Percentiles rank a stretch among this genome's conserved stretches.
Conservation (phyloP, 2,888 invertebrate species). For the Ommatoiulus sabulosus region DNA sequence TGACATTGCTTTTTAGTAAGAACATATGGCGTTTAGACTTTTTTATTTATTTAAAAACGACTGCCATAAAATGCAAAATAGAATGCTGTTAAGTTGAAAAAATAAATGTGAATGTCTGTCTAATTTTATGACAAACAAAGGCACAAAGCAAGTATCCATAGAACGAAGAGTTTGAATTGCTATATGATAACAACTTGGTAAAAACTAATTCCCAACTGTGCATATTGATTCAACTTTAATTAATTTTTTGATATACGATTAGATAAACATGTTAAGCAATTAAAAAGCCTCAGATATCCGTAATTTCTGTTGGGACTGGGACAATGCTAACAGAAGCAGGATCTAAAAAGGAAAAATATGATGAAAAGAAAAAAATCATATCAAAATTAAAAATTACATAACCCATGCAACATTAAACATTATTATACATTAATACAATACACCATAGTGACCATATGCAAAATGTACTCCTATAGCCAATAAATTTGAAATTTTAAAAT, state of each 20-base stretch:
- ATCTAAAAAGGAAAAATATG: conserved; percentile 44
- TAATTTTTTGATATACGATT: not conserved
- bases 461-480: not conserved
- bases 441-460: not conserved
- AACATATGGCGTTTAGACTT: too few species aligned
- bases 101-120: not conserved
- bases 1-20: too few species aligned
- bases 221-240: too few species aligned
- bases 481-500: not conserved
- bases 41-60: too few species aligned
- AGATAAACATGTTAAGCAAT: not conserved
- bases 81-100: not conserved
- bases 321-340: conserved; percentile 36
- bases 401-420: not conserved
- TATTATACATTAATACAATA: not conserved
- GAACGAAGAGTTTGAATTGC: not conserved
- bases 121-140: not conserved
- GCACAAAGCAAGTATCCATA: not conserved
- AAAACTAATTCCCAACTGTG: too few species aligned
- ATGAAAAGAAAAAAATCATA: not conserved
- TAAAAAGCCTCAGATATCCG: conserved; percentile 13
- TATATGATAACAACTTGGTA: too few species aligned
- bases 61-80: not conserved
- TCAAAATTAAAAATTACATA: not conserved
- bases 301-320: conserved; percentile 22